Conservation (phyloP, 2,113 vertebrate genomes). For the Lates calcarifer region DNA sequence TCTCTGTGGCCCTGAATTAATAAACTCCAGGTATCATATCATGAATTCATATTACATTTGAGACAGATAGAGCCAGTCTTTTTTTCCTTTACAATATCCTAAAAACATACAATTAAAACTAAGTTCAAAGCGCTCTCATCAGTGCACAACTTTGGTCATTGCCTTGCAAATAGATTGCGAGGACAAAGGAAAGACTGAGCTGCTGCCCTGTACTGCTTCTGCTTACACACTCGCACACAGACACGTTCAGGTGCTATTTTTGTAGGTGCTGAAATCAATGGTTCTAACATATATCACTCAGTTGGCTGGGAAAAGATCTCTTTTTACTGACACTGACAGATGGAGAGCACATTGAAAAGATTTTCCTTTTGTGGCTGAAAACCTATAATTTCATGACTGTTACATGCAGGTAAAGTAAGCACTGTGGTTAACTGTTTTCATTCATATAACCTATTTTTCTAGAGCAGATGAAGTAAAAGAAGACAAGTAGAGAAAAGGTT, state of each 20-base stretch:
- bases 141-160: constrained; percentile 45
- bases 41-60: constrained; percentile 80
- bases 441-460: neutral
- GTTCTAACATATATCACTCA: constrained; percentile 59
- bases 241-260: constrained; percentile 51
- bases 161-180: constrained; percentile 46
- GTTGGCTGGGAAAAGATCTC: constrained; percentile 53
- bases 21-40: constrained; percentile 78
- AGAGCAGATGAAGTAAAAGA: neutral
- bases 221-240: constrained; percentile 15
- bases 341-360: constrained; percentile 41
- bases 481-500: neutral
- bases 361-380: constrained; percentile 40
- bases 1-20: constrained; percentile 84
- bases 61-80: constrained; percentile 41
- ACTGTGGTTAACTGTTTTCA: neutral
- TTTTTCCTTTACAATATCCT: constrained; percentile 49
- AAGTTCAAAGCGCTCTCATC: constrained; percentile 45
- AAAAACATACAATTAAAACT: constrained; percentile 71
- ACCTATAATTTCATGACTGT: constrained; percentile 8
- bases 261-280: constrained; percentile 56
- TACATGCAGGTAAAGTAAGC: neutral
- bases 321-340: constrained; percentile 64
- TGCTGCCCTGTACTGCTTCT: neutral
- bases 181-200: constrained; percentile 34